Conservation (phyloP, 1,140 invertebrate species). For the Ectropis grisescens region DNA sequence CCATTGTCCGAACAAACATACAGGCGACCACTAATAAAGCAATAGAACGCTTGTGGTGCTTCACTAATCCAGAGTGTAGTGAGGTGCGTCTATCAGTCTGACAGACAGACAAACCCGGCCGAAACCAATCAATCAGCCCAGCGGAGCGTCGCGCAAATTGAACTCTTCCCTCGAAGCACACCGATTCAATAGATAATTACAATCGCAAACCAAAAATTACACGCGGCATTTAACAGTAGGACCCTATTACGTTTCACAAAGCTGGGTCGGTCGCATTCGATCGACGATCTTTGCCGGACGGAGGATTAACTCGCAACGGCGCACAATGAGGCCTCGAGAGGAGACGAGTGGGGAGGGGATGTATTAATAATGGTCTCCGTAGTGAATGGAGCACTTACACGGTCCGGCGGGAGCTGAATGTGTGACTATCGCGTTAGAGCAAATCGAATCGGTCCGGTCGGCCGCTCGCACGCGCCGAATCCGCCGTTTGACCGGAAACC, state of each 20-base stretch:
- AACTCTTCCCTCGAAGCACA: conserved; percentile 49
- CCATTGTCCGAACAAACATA: too few relatives aligned
- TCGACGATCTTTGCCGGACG: conserved; percentile 45
- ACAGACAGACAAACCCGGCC: conserved; percentile 41
- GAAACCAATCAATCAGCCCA: conserved; percentile 60
- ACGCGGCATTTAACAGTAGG: conserved; percentile 49
- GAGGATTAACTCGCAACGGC: conserved; percentile 49
- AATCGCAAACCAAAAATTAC: conserved; percentile 64
- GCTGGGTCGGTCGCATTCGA: conserved; percentile 43
- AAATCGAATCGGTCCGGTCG: conserved; percentile 56
- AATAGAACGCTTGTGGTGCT: too few relatives aligned
- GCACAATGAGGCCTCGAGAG: conserved; percentile 45
- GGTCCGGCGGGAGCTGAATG: conserved; percentile 55
- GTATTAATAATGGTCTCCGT: conserved; percentile 58
- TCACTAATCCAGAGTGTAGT: conserved; percentile 3
- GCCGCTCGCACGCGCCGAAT: conserved; percentile 44
- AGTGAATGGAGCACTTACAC: conserved; percentile 62
- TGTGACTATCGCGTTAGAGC: conserved; percentile 58
- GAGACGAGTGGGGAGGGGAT: conserved; percentile 35
- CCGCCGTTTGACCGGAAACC: conserved; percentile 44
- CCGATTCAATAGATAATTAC: conserved; percentile 60
- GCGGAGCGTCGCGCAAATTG: conserved; percentile 53
- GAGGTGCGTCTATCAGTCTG: conserved; percentile 45
- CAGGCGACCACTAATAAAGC: too few relatives aligned
- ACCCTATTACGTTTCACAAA: conserved; percentile 51